Percentiles rank a stretch among this genome's conserved stretches.
Conservation (phyloP, 2,888 invertebrate species). For the Monoplex corrugatus region DNA sequence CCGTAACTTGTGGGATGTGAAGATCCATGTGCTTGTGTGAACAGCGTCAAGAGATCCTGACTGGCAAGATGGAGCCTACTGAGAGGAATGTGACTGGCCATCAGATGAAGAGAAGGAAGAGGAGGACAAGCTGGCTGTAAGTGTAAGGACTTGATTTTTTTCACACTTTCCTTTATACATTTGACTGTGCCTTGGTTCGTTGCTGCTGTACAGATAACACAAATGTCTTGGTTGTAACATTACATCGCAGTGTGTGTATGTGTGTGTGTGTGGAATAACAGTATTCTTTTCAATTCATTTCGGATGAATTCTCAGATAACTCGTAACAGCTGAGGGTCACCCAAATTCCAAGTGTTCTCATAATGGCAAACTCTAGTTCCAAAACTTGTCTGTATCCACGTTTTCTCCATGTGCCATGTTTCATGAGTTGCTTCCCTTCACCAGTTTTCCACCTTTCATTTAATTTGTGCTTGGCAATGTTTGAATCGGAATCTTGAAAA, state of each 20-base stretch:
- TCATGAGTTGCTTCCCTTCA: no score
- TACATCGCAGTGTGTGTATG: neutral
- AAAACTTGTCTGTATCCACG: no score
- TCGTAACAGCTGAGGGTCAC: no score
- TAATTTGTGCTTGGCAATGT: no score
- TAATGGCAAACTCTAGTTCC: no score
- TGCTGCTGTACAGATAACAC: no score
- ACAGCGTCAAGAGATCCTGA: slow-evolving; percentile 82
- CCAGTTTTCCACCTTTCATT: no score
- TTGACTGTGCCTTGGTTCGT: neutral
- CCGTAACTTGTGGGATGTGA: neutral
- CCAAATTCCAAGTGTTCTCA: no score
- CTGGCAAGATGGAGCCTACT: slow-evolving; percentile 91
- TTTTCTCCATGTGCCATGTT: no score
- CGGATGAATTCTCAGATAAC: no score
- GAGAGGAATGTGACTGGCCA: slow-evolving; percentile 95
- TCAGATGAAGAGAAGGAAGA: slow-evolving; percentile 90
- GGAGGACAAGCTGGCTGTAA: slow-evolving; percentile 84
- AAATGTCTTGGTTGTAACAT: neutral
- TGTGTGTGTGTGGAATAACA: neutral
- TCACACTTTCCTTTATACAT: neutral
- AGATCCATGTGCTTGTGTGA: slow-evolving; percentile 50
- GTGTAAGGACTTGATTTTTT: slow-evolving; percentile 49
- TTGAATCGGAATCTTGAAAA: no score
- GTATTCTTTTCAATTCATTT: no score